Percentiles rank a stretch among this genome's conserved stretches.
Conservation (phyloP, 2,888 invertebrate genomes). For the Eupithecia tripunctaria region DNA sequence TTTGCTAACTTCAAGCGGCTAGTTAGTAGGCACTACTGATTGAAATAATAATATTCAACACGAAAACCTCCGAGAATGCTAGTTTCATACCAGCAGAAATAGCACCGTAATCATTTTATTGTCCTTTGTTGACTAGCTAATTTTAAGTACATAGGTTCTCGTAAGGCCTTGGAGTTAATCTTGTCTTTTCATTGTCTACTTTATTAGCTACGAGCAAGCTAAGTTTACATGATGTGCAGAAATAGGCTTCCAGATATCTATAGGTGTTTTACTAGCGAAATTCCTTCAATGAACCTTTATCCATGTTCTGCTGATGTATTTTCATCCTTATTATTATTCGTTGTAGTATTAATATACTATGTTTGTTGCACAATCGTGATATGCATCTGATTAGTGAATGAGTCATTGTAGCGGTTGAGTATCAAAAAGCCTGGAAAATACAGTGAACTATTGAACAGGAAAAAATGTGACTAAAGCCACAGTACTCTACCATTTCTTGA, state of each 20-base stretch:
- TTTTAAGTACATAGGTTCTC: conserved; percentile 24
- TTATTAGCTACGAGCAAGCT: background rate
- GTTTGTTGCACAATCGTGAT: conserved; percentile 47
- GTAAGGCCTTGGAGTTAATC: conserved; percentile 25
- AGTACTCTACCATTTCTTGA: background rate
- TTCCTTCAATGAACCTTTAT: background rate
- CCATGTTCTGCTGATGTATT: background rate
- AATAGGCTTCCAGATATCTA: background rate
- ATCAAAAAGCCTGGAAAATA: conserved; percentile 2
- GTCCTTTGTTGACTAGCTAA: conserved; percentile 32
- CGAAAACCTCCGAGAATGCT: background rate
- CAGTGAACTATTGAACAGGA: background rate
- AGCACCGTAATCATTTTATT: conserved; percentile 28
- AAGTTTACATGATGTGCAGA: background rate
- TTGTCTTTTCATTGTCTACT: conserved; percentile 11
- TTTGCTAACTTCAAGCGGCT: background rate
- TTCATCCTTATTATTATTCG: background rate
- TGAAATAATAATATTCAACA: background rate
- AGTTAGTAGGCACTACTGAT: background rate
- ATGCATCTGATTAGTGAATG: conserved; percentile 55
- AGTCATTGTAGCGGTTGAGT: conserved; percentile 35
- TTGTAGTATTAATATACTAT: background rate
- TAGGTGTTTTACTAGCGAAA: background rate
- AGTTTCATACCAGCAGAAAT: background rate
- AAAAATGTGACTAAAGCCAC: conserved; percentile 1